These are phyloP conservation scores for Autographa gamma DNA, from an alignment of 2,888 invertebrate species.

Conservation along the genomic window DNA sequence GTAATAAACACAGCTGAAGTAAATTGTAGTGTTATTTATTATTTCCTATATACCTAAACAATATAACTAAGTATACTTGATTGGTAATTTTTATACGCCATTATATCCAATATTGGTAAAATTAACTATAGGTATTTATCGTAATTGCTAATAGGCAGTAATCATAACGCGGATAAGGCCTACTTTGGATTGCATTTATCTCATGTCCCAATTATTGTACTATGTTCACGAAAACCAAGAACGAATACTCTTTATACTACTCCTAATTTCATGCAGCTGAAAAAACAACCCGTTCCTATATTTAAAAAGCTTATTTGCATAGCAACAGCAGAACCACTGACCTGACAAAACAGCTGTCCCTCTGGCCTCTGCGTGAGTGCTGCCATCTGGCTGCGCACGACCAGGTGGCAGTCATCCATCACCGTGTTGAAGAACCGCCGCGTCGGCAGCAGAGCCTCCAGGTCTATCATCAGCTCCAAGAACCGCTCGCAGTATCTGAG, in stretches of 20 bases:
- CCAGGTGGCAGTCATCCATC: constrained; percentile 97
- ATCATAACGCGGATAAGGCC: too few species aligned
- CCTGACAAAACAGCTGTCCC: constrained; percentile 97
- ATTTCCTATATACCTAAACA: too few species aligned
- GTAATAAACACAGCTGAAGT: constrained; percentile 48
- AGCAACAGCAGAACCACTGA: constrained; percentile 81
- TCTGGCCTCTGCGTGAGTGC: constrained; percentile 92
- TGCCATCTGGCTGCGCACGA: constrained; percentile 96
- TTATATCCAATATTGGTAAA: too few species aligned
- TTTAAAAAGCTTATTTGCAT: not conserved
- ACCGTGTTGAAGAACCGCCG: constrained; percentile 98
- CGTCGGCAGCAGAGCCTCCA: constrained; percentile 98
- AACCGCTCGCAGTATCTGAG: constrained; percentile 97
- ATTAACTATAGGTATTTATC: too few species aligned
- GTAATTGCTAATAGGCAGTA: too few species aligned
- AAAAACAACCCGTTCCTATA: not conserved
- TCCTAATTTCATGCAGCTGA: too few species aligned
- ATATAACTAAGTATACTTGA: too few species aligned
- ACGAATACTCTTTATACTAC: too few species aligned
- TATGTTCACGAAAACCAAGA: too few species aligned
- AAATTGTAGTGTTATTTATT: constrained; percentile 11
- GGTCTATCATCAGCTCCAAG: constrained; percentile 97
- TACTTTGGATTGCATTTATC: too few species aligned
- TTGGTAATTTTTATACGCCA: too few species aligned
- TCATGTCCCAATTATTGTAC: too few species aligned